These are phyloP conservation scores for Pachyramphus minor DNA, from an alignment of 2,113 vertebrate genomes.

Conservation along the genomic window DNA sequence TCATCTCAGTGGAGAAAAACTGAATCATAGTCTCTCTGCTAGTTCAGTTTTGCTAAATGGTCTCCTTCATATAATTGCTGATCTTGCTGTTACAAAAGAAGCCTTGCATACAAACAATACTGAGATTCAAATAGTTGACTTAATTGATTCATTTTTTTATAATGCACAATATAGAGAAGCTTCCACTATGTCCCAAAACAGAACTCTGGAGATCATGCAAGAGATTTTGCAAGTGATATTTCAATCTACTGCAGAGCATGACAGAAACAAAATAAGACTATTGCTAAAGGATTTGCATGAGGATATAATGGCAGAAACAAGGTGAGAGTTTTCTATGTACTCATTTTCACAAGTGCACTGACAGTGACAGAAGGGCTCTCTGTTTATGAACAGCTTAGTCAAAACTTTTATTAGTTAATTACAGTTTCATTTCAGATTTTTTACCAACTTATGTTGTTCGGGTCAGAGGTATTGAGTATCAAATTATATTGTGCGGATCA, in stretches of 20 bases:
- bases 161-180: not conserved
- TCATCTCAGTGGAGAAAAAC: not conserved
- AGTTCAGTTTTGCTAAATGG: constrained; percentile 11
- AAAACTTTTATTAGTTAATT: not conserved
- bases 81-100: not conserved
- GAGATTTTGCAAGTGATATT: constrained; percentile 13
- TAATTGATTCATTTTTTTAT: constrained; percentile 33
- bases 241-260: not conserved
- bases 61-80: not conserved
- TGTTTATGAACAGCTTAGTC: not conserved
- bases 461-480: not conserved
- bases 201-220: not conserved
- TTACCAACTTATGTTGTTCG: not conserved
- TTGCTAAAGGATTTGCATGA: not conserved
- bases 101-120: not conserved
- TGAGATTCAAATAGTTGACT: not conserved
- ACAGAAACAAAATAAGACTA: not conserved
- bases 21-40: not conserved
- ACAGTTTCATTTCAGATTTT: not conserved
- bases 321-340: constrained; percentile 38
- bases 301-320: constrained; percentile 9
- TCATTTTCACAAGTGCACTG: not conserved
- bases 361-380: not conserved
- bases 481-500: not conserved
- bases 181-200: not conserved